Conservation (phyloP, 1,140 invertebrate genomes). For the Sycophaga agraensis region DNA sequence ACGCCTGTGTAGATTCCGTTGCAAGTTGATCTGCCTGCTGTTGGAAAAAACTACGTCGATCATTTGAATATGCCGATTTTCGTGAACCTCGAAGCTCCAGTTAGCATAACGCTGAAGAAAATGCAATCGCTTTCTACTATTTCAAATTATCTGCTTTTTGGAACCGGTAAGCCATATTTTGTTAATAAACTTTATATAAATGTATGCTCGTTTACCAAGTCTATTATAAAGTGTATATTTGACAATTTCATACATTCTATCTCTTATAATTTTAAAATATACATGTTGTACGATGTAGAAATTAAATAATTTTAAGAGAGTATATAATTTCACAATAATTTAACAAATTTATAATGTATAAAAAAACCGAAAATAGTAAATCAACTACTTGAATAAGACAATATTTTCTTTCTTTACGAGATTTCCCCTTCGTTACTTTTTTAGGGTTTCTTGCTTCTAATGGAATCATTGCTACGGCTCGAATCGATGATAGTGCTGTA, state of each 20-base stretch:
- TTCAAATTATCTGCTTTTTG: conserved; percentile 64
- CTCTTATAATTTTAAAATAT: too few relatives aligned
- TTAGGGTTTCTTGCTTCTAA: conserved; percentile 59
- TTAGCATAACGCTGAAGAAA: conserved; percentile 67
- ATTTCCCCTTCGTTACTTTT: too few relatives aligned
- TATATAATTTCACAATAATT: too few relatives aligned
- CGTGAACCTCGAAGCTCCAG: conserved; percentile 63
- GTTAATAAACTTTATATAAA: too few relatives aligned
- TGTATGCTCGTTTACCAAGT: too few relatives aligned
- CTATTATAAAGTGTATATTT: too few relatives aligned
- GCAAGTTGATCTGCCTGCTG: conserved; percentile 57
- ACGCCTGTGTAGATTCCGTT: conserved; percentile 50
- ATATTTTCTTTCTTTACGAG: not conserved
- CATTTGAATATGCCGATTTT: conserved; percentile 73
- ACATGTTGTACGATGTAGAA: too few relatives aligned
- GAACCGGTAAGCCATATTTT: conserved; percentile 64
- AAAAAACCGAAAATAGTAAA: too few relatives aligned
- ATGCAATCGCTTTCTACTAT: conserved; percentile 61
- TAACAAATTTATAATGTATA: too few relatives aligned
- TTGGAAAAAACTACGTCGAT: conserved; percentile 71
- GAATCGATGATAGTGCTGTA: conserved; percentile 58
- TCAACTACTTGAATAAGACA: too few relatives aligned
- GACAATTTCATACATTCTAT: too few relatives aligned
- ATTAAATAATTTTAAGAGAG: too few relatives aligned
- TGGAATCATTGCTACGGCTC: conserved; percentile 62